Evolutionary conservation across 2,113 vertebrate species (phyloP), one percentile per base, ranked within the genome.

Genomic region (Xyliphius kryptos): DNA sequence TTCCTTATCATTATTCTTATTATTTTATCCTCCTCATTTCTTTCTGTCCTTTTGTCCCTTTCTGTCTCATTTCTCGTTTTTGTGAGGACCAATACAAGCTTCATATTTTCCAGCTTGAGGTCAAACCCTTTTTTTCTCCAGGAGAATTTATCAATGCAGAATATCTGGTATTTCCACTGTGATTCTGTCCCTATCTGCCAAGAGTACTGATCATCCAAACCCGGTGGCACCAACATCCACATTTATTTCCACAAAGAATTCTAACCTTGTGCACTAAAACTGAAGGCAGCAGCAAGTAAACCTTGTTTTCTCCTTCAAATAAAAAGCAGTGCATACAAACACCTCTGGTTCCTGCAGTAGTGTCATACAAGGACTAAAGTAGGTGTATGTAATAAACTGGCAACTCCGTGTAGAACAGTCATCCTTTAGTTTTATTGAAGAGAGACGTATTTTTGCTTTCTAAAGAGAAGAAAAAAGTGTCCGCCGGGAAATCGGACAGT

Each of bases 381-480:
- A 46, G 6, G 14, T 46, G 43, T 46, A 9, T 6, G 6, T 46
- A 46, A 32, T 32, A 32, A 32, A 32, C 26, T 32, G 26, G 26
- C 26, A 32, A 46, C 13, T n/a, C 2, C 13, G 13, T 6, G 14
- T 46, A 46, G 43, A 41, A 41, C 40, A 1, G 40, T 60, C 61
- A 51, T 36, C 56, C 37, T 37, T 43, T 51, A 51, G 48, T 36
- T 49, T 16, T 61, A 57, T 59, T 58, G 26, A 53, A 69, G 66
- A 56, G 61, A 66, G 37, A 62, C 46, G 48, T 52, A 37, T 38
- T 55, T 50, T 40, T 61, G 51, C 43, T 49, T 59, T 61, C 17
- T 32, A 41, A 57, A 48, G 40, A 55, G 56, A 17, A 56, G 21
- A 47, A 69, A 68, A 41, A 64, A 51, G n/a, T 8, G 56, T 56